Conservation (phyloP, 92 coral and sea anemone genomes). For the Parazoanthus atlanticus region DNA sequence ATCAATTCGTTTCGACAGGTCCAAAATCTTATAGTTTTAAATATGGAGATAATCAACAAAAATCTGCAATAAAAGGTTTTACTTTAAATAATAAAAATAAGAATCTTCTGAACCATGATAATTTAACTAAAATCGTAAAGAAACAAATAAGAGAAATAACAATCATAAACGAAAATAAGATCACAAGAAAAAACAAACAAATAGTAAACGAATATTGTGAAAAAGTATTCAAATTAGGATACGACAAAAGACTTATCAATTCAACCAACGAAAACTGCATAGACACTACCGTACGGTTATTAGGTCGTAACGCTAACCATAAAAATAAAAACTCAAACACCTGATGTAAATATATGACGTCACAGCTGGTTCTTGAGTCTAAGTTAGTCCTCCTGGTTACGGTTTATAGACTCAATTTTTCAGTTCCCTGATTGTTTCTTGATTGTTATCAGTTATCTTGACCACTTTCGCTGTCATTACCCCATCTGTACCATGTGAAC, state of each 20-base stretch:
- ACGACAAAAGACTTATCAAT: not conserved
- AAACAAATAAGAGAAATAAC: not conserved
- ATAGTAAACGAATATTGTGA: not conserved
- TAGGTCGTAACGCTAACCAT: too few species aligned
- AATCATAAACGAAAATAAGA: not conserved
- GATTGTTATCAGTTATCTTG: too few species aligned
- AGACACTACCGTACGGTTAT: not conserved
- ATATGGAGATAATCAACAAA: slow-evolving; percentile 19
- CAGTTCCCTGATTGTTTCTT: too few species aligned
- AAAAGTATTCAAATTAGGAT: too few species aligned
- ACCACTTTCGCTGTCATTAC: too few species aligned
- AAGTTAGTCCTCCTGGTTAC: too few species aligned
- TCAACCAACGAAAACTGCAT: not conserved
- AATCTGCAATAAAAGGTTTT: slow-evolving; percentile 3
- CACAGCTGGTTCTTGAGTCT: too few species aligned
- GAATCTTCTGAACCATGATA: slow-evolving; percentile 10
- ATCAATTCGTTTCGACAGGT: slow-evolving; percentile 25
- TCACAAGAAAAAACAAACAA: not conserved
- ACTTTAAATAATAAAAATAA: not conserved
- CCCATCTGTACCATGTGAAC: too few species aligned
- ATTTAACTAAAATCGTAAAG: not conserved
- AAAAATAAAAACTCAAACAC: too few species aligned
- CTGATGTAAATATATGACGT: too few species aligned
- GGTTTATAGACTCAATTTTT: too few species aligned
- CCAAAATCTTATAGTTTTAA: slow-evolving; percentile 10